A percentile compares a stretch with the other conserved stretches of the same genome.
These are phyloP conservation scores for Caenorhabditis becei DNA, from an alignment of 2,888 invertebrate genomes.

Conservation along the genomic window DNA sequence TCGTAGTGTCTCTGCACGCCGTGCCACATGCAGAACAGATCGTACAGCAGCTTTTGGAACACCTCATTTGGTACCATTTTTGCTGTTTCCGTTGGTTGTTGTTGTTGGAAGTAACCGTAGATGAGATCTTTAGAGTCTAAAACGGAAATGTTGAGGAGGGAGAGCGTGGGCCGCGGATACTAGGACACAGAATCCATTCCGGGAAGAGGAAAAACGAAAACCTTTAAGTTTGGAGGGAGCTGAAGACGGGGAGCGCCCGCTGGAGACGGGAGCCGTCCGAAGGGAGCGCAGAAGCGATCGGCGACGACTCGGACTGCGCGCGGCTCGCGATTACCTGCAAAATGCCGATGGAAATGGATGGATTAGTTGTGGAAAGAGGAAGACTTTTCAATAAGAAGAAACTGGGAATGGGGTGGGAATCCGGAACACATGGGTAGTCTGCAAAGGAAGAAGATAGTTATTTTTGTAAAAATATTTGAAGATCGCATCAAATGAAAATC, in stretches of 20 bases:
- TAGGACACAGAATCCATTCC: conserved; percentile 30
- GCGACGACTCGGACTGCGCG: conserved; percentile 36
- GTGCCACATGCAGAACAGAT: conserved; percentile 80
- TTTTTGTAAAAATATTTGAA: no score
- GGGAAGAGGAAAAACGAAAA: conserved; percentile 13
- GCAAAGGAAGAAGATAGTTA: no score
- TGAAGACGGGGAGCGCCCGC: conserved; percentile 34
- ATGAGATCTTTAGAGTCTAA: conserved; percentile 37
- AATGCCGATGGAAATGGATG: conserved; percentile 6
- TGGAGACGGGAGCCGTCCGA: conserved; percentile 51
- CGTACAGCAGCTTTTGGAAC: conserved; percentile 80
- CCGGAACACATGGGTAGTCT: no score
- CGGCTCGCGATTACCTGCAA: conserved; percentile 52
- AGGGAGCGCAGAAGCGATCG: conserved; percentile 35
- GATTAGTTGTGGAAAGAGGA: neutral
- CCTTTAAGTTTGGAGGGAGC: conserved; percentile 28
- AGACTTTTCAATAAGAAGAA: no score
- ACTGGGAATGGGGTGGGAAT: neutral
- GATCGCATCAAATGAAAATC: no score
- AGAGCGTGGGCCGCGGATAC: conserved; percentile 14
- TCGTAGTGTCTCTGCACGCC: conserved; percentile 80
- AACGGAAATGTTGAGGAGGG: conserved; percentile 10
- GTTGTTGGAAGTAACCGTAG: conserved; percentile 9
- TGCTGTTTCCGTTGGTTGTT: conserved; percentile 1
- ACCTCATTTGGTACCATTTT: conserved; percentile 73